Evolutionary conservation across 2,797 vertebrate species (phyloP), one percentile per base, ranked within the genome.

Genomic region (Thalassophryne amazonica): DNA sequence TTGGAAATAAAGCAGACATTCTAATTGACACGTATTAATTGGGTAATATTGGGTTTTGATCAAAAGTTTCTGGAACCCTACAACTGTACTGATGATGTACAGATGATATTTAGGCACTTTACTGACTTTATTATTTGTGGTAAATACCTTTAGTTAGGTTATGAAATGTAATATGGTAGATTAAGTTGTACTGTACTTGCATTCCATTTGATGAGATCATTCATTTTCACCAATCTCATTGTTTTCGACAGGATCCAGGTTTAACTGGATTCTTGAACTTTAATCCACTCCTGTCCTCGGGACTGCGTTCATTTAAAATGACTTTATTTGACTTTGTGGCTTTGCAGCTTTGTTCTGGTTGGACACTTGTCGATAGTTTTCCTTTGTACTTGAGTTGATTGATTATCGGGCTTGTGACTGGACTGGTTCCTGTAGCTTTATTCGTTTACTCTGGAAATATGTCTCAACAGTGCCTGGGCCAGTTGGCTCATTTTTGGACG

Each of bases 361-460:
- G 9, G 21, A 21, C 59, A 19, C 41, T 53, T 30, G 24, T 66
- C 34, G 35, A 18, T 52, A 20, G 27, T 41, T 67, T 64, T 46
- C 15, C 25, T 74, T 60, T 70, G 31, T 57, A 9, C 6, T 43
- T 13, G 36, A 45, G 55, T 20, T 71, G 60, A 83, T 75, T 65
- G 47, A 73, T 79, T 54, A 61, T 45, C 27, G 33, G 40, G 25
- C 41, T 37, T 64, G 10, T 60, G 46, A 65, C 47, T 62, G 58
- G 54, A 53, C 67, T 38, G 2, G 3, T 64, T 73, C 57, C 51
- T 42, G 29, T 66, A 78, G 12, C 34, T 56, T 63, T 53, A 68
- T 78, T 79, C 43, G 70, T 71, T 60, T 29, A 34, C 37, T 45
- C 46, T 85, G 72, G 78, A 86, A 88, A 76, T 36, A 54, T 60